Evolutionary conservation across 2,888 invertebrate species (phyloP), one percentile per base, ranked within the genome.

Genomic region (Megastigmus dorsalis): DNA sequence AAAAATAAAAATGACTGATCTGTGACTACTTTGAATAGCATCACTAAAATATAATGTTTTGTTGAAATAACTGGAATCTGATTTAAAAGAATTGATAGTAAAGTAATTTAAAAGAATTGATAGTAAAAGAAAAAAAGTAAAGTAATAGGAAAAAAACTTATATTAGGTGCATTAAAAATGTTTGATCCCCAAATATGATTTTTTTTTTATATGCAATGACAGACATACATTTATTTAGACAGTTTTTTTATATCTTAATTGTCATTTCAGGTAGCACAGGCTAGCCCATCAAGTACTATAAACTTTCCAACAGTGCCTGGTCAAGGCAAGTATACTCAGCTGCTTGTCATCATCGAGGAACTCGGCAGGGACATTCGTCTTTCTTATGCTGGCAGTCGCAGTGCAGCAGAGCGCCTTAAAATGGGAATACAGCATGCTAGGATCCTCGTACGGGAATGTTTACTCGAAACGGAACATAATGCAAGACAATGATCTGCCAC

Each of bases 271-370:
- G 84, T 84, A 59, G 84, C 86, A 18, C 87, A 87, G 77, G 82
- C 87, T 23, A 88, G 86, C 78, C 87, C 87, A 67, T 85, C 87
- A 67, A 84, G 84, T 80, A 82, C 86, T 43, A 86, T 87, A 65
- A 88, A 87, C 70, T 87, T 87, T 76, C 85, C 86, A 18, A 81
- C 84, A 18, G 86, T 88, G 68, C 86, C 88, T 45, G 88, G 88
- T n/a, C 88, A 88, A 75, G 88, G 88, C 50, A 88, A 88, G 74
- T 88, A 88, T 71, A 86, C 88, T 68, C 88, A 88, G 72, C 74
- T 88, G 55, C 77, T 89, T 75, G 85, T 86, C 18, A 88, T 89
- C 38, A 89, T 89, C 66, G 89, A 89, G 77, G 89, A 89, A 81
- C 86, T 89, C 45, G 89, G 89, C 5, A 83, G 88, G 74, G 89